These are phyloP conservation scores for Calameuta pallipes DNA, from an alignment of 2,888 invertebrate genomes.

Conservation along the genomic window DNA sequence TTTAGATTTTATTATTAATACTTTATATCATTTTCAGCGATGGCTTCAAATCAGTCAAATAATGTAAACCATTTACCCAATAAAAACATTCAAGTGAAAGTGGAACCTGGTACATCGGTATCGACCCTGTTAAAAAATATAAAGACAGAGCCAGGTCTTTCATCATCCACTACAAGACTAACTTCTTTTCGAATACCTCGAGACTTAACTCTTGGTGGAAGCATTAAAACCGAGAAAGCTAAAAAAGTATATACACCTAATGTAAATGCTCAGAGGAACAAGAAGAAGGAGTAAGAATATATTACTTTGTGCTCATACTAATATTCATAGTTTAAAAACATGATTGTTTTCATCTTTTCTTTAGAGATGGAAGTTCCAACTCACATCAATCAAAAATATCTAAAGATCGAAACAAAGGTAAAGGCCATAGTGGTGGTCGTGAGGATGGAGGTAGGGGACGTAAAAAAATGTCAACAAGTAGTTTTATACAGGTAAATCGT, in stretches of 20 bases:
- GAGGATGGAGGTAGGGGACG: conserved; percentile 44
- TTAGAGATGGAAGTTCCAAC: conserved; percentile 16
- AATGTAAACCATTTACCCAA: background rate
- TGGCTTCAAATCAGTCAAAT: conserved; percentile 34
- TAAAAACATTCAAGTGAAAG: conserved; percentile 40
- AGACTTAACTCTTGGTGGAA: conserved; percentile 62
- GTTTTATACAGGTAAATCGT: conserved; percentile 48
- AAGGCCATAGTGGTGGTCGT: conserved; percentile 41
- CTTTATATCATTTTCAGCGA: conserved; percentile 4
- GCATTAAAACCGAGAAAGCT: conserved; percentile 52
- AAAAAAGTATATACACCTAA: conserved; percentile 61
- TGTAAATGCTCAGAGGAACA: conserved; percentile 60
- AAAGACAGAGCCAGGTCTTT: conserved; percentile 52
- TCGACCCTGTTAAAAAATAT: conserved; percentile 37
- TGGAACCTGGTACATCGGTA: conserved; percentile 45
- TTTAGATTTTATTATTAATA: too few species aligned
- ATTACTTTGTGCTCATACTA: background rate
- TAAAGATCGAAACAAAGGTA: conserved; percentile 28
- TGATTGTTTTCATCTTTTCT: conserved; percentile 9
- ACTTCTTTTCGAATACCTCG: conserved; percentile 59
- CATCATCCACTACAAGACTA: conserved; percentile 45
- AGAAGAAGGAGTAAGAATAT: conserved; percentile 57
- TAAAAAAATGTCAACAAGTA: conserved; percentile 38
- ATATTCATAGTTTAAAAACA: conserved; percentile 5
- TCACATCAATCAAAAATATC: conserved; percentile 36